Percentiles rank a stretch among this genome's conserved stretches.
phyloP scores from a whole-genome alignment of 2,113 vertebrate genomes.

The Phainopepla nitens region DNA sequence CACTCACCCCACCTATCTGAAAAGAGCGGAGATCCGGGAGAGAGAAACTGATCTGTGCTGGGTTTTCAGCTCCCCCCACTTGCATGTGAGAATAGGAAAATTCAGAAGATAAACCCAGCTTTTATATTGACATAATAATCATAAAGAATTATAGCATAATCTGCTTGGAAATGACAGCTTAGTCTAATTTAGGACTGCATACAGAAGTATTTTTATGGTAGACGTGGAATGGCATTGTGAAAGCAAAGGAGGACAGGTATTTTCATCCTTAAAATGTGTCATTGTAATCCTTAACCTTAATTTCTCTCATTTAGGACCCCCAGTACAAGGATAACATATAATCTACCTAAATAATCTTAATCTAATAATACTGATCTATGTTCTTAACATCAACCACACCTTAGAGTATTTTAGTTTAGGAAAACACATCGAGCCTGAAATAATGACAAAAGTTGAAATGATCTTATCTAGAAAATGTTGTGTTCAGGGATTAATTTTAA shows the following conservation, averaged over 20 bases:
- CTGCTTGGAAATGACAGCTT: not conserved
- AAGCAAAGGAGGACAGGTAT: not conserved
- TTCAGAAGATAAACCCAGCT: not conserved
- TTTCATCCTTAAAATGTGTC: not conserved
- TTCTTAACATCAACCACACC: not conserved
- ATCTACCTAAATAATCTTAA: not conserved
- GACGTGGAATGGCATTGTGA: not conserved
- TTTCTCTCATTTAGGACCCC: not conserved
- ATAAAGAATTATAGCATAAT: not conserved
- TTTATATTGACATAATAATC: not conserved
- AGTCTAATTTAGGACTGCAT: not conserved
- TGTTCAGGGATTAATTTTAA: conserved; percentile 22
- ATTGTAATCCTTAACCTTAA: not conserved
- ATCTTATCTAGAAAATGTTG: not conserved
- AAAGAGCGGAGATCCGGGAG: fast-evolving
- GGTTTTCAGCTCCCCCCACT: not conserved
- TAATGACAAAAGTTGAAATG: not conserved
- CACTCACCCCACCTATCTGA: not conserved
- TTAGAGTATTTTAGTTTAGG: not conserved
- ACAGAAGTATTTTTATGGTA: not conserved
- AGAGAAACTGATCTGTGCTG: not conserved
- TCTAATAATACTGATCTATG: not conserved
- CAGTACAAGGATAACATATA: not conserved
- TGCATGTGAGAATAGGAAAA: not conserved
- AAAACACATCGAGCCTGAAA: not conserved